Base-by-base conservation (phyloP, 2,888 invertebrate genomes). In the Eristalis intricaria region DNA sequence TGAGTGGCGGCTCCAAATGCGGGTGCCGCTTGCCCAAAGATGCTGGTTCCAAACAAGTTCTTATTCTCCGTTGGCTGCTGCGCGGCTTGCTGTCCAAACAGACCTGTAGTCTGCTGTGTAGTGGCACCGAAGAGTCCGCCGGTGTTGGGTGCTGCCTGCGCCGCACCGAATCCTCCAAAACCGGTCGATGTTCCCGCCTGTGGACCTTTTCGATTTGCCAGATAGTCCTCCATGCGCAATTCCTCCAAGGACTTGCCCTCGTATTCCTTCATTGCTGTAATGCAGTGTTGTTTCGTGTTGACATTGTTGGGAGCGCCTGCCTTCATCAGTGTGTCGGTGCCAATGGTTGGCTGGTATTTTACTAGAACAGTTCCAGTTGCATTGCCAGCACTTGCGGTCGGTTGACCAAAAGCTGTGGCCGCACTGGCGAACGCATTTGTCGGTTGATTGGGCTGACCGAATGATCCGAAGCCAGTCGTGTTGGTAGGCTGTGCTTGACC, bases 231-330 rank as follows among this genome's bases (percentile, higher is more conserved):
- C 76, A 96, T 94, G 11, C 99, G 95, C 4, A 99, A 93, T 92
- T 99, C 99, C 93, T 99, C 99, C 29, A 99, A 93, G 0, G 98
- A 98, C 92, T 99, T 99, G 68, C 92, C 93, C 91, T 99, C 99
- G 92, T 99, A 99, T 91, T 99, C 99, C 94, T 99, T 98, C 99
- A 99, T 99, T 81, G 98, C 98, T 0, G 98, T 98, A 84, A 99
- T 99, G 92, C 99, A 99, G 91, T 99, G 97, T 92, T 99, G 98
- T 90, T 98, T 96, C 0, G 99, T 99, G 90, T 95, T 97, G 89
- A 99, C 98, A 89, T 95, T 97, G 91, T 96, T 96, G 2, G 97
- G 95, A 2, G 95, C 95, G 0, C 98, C 98, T 89, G 96, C 96
- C 93, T 99, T 99, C 90, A 98, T 95, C 94, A 99, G 96, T 0